These are phyloP conservation scores for Drosophila cognata DNA, from an alignment of 2,888 invertebrate genomes.

Conservation along the genomic window DNA sequence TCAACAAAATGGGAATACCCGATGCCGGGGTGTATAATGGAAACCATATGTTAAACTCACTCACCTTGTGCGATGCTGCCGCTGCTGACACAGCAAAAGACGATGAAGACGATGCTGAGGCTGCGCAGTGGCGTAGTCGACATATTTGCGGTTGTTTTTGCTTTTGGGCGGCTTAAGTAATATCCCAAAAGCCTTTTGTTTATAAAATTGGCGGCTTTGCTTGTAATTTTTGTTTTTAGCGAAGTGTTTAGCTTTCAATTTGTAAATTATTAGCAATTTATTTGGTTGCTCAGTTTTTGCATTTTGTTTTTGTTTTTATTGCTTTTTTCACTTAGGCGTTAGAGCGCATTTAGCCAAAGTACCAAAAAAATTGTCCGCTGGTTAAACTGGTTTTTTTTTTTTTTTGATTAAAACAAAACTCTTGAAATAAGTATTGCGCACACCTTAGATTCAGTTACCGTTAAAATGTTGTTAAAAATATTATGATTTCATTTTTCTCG, in stretches of 20 bases:
- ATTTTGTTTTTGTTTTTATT: conserved; percentile 53
- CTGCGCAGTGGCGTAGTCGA: conserved; percentile 42
- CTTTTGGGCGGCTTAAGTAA: conserved; percentile 17
- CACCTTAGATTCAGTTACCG: conserved; percentile 54
- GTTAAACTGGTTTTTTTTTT: conserved; percentile 60
- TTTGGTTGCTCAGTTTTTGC: conserved; percentile 68
- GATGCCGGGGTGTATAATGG: conserved; percentile 17
- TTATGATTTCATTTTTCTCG: conserved; percentile 39
- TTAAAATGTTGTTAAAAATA: conserved; percentile 64
- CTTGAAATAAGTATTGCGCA: conserved; percentile 29
- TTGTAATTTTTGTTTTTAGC: conserved; percentile 55
- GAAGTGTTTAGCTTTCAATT: conserved; percentile 50
- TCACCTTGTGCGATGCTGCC: conserved; percentile 74
- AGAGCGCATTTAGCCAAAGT: conserved; percentile 35
- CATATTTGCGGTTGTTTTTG: conserved; percentile 23
- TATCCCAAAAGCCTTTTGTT: conserved; percentile 49
- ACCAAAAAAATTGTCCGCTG: conserved; percentile 21
- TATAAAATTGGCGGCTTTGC: conserved; percentile 35
- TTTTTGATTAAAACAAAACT: conserved; percentile 29
- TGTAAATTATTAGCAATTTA: conserved; percentile 75
- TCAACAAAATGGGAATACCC: background rate
- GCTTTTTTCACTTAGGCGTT: conserved; percentile 32
- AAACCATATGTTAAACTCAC: conserved; percentile 77
- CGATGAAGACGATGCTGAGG: conserved; percentile 56
- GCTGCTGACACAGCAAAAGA: conserved; percentile 56